Conservation (phyloP, 2,797 vertebrate genomes). For the Aldrovandia affinis region DNA sequence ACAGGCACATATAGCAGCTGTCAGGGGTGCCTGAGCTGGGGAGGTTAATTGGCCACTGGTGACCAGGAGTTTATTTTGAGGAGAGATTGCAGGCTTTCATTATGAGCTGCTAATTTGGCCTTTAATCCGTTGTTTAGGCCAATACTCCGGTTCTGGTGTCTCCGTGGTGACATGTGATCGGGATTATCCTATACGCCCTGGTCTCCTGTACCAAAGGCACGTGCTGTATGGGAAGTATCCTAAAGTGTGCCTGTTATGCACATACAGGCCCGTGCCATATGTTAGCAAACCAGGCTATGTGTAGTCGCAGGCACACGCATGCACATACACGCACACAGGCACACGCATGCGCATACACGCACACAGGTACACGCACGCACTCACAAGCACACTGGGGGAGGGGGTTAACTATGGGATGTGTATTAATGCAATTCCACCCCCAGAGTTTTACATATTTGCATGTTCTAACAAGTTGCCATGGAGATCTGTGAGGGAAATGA, state of each 20-base stretch:
- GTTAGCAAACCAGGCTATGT: neutral
- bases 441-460: constrained; percentile 72
- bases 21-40: neutral
- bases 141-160: neutral
- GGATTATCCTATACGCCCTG: neutral
- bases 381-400: neutral
- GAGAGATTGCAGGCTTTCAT: constrained; percentile 20
- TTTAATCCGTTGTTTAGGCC: constrained; percentile 23
- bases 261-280: neutral
- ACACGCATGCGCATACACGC: neutral
- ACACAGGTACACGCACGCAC: neutral
- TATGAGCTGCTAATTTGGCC: constrained; percentile 16
- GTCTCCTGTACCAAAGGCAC: neutral
- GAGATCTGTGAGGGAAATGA: constrained; percentile 53
- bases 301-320: neutral
- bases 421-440: constrained; percentile 26
- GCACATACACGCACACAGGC: neutral
- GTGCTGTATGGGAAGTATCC: neutral
- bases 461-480: constrained; percentile 77
- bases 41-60: neutral
- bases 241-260: no score
- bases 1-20: neutral
- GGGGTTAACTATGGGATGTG: no score
- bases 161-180: constrained; percentile 8
- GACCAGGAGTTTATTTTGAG: constrained; percentile 10